Base-by-base conservation (phyloP, 1,140 invertebrate genomes). In the Caenorhabditis inopinata region DNA sequence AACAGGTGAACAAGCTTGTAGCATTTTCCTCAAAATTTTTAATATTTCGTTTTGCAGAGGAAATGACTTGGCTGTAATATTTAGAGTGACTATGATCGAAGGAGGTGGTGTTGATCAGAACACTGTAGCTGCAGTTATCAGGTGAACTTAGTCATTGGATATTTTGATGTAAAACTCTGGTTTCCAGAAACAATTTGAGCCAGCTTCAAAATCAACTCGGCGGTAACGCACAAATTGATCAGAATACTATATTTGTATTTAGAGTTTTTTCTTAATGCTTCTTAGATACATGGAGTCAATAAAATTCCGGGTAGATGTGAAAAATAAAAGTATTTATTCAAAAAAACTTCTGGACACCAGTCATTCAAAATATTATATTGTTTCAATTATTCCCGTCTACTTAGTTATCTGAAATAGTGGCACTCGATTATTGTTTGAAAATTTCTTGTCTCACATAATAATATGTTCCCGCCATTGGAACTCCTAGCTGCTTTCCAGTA, bases 401-500 rank as follows among this genome's bases (percentile, higher is more conserved):
- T 68, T 68, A 21, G 58, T 68, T 11, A 68, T 68, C 58, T 68
- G 58, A 9, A 68, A 68, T 21, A 38, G 0, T 9, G 4, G 18
- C 1, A 6, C 1, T 53, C 27, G 49, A 27, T 5, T 2, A n/a
- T 5, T 32, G 42, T 73, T 11, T 73, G 5, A 35, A 6, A 5
- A 21, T 45, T 48, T 47, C n/a, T n/a, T n/a, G n/a, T 48, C 68
- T 80, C 9, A 80, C 78, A 38, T 82, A 82, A 32, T 83, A 82
- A 25, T 81, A 82, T 23, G 79, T 75, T 27, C 81, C 81, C 11
- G 81, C 81, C 21, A 79, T 53, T 9, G 81, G 81, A 18, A 23
- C 76, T 74, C 81, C 81, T 21, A 82, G 16, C 12, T 76, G 73
- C 42, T 82, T 82, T 74, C 81, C 81, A 23, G 81, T 82, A 11